Evolutionary conservation across 2,797 vertebrate species (phyloP).

Genomic region (Urophycis tenuis): DNA sequence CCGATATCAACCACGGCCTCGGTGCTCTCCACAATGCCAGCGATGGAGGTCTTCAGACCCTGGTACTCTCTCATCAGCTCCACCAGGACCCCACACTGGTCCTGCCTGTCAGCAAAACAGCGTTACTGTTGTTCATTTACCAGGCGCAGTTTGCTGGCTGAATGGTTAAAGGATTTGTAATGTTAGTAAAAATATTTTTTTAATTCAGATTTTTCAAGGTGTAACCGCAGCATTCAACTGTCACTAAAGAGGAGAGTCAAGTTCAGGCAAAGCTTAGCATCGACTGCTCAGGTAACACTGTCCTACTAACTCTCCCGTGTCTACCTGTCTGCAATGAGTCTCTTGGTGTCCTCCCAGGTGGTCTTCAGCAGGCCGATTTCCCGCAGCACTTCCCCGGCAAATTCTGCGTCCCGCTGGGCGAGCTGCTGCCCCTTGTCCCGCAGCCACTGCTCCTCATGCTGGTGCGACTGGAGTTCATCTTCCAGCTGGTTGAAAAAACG

Average conservation of each 20-base stretch:
- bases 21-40: slow-evolving; percentile 73
- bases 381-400: slow-evolving; percentile 78
- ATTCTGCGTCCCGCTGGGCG: slow-evolving; percentile 79
- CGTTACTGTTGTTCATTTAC: background rate
- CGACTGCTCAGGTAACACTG: no score
- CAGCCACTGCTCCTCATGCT: slow-evolving; percentile 91
- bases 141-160: background rate
- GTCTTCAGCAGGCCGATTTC: slow-evolving; percentile 77
- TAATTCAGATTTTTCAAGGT: no score
- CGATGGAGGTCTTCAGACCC: slow-evolving; percentile 75
- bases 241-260: no score
- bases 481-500: slow-evolving; percentile 89
- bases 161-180: background rate
- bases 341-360: slow-evolving; percentile 87
- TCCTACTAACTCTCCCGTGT: background rate
- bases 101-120: slow-evolving; percentile 71
- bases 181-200: no score
- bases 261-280: no score
- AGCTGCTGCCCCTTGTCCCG: slow-evolving; percentile 89
- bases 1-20: slow-evolving; percentile 72
- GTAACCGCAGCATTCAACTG: no score
- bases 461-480: slow-evolving; percentile 88
- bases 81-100: slow-evolving; percentile 80
- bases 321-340: slow-evolving; percentile 85
- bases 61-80: slow-evolving; percentile 87